These are phyloP conservation scores for Elgaria multicarinata DNA, from an alignment of 2,113 vertebrate species.

Conservation along the genomic window DNA sequence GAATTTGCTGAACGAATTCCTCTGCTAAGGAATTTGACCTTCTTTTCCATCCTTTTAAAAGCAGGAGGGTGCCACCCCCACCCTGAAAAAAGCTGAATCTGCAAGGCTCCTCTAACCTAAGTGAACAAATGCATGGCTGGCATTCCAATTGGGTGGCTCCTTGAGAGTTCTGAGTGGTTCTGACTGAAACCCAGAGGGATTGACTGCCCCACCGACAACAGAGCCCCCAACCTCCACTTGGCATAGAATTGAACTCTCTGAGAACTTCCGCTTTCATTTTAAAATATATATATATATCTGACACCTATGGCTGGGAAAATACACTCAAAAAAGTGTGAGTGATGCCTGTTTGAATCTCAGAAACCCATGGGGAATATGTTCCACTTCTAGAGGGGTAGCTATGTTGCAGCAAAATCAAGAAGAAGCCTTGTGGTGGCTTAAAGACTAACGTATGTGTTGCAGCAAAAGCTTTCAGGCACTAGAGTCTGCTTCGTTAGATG, in stretches of 20 bases:
- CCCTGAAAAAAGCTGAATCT: constrained; percentile 28
- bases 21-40: not conserved
- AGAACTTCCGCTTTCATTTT: not conserved
- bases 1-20: constrained; percentile 47
- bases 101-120: constrained; percentile 22
- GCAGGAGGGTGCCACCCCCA: not conserved
- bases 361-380: not conserved
- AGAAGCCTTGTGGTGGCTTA: not conserved
- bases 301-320: not conserved
- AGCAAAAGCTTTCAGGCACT: no score
- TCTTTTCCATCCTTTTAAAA: constrained; percentile 12
- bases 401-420: not conserved
- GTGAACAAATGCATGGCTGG: not conserved
- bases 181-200: no score
- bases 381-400: not conserved
- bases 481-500: no score
- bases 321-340: not conserved
- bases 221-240: no score
- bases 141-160: no score
- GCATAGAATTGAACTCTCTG: not conserved
- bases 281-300: no score
- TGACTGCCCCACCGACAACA: no score
- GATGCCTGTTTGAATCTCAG: not conserved
- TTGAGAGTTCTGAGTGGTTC: no score
- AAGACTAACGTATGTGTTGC: not conserved